phyloP scores from a whole-genome alignment of 1,140 invertebrate genomes.

The Phocides pigmalion region DNA sequence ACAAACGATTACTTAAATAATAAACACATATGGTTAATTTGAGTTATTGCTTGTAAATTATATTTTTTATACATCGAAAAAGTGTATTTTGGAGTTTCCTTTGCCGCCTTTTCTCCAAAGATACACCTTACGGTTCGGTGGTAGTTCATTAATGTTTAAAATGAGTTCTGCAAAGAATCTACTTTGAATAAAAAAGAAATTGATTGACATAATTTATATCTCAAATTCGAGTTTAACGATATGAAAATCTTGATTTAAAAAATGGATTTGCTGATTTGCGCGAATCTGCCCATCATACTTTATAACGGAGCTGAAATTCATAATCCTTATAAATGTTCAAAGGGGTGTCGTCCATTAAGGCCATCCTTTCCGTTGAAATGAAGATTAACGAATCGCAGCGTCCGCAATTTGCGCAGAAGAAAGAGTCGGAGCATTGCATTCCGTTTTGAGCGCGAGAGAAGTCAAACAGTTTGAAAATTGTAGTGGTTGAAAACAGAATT shows the following conservation, averaged over 20 bases:
- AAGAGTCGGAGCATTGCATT: constrained; percentile 9
- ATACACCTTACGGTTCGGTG: no score
- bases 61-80: no score
- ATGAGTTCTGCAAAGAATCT: no score
- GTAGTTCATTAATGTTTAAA: no score
- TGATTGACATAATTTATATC: no score
- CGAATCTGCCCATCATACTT: not conserved
- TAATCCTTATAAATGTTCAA: constrained; percentile 15
- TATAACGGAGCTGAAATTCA: constrained; percentile 5
- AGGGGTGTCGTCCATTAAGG: constrained; percentile 7
- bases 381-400: constrained; percentile 27
- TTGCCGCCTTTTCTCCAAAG: no score
- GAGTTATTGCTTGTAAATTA: no score
- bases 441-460: constrained; percentile 12
- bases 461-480: constrained; percentile 31
- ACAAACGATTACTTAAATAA: no score
- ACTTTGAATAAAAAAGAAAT: no score
- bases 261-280: not conserved
- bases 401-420: constrained; percentile 27
- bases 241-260: not conserved
- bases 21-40: no score
- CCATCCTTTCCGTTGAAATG: constrained; percentile 23
- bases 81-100: no score
- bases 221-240: no score
- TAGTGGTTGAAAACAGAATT: constrained; percentile 31